These are phyloP conservation scores for Enteromius anoplus DNA, from an alignment of 2,797 vertebrate genomes.

Conservation along the genomic window DNA sequence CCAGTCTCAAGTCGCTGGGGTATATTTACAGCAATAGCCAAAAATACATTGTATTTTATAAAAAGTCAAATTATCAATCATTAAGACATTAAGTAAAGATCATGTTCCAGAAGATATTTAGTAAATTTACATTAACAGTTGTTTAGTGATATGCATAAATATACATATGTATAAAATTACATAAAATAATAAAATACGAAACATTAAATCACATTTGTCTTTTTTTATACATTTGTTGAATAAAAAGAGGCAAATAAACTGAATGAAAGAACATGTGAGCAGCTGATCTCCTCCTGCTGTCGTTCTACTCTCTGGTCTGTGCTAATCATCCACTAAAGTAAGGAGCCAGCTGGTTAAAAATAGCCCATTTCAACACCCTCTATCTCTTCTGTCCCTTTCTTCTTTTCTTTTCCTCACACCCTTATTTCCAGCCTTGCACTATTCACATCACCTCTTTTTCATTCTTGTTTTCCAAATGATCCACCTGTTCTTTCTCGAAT, in stretches of 20 bases:
- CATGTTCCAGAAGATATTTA: too few species aligned
- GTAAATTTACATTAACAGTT: too few species aligned
- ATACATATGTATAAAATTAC: not conserved
- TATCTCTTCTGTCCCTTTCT: not conserved
- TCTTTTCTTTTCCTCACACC: not conserved
- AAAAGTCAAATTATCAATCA: too few species aligned
- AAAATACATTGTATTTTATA: too few species aligned
- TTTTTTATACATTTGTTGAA: not conserved
- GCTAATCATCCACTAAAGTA: slow-evolving; percentile 37
- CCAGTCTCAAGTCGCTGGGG: too few species aligned
- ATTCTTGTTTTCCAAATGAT: slow-evolving; percentile 6
- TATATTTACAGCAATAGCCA: too few species aligned
- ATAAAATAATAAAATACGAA: not conserved
- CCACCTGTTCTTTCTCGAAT: not conserved
- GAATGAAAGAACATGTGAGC: slow-evolving; percentile 5
- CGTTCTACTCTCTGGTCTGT: not conserved
- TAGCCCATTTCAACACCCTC: slow-evolving; percentile 14
- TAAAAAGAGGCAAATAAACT: not conserved
- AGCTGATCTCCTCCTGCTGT: not conserved
- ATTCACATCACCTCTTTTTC: not conserved
- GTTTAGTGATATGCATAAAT: not conserved
- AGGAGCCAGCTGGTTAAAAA: slow-evolving; percentile 40
- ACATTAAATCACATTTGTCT: not conserved
- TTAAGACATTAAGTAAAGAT: too few species aligned
- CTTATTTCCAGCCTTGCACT: not conserved